phyloP scores from a whole-genome alignment of 2,113 vertebrate species.

The Ictidomys tridecemlineatus region DNA sequence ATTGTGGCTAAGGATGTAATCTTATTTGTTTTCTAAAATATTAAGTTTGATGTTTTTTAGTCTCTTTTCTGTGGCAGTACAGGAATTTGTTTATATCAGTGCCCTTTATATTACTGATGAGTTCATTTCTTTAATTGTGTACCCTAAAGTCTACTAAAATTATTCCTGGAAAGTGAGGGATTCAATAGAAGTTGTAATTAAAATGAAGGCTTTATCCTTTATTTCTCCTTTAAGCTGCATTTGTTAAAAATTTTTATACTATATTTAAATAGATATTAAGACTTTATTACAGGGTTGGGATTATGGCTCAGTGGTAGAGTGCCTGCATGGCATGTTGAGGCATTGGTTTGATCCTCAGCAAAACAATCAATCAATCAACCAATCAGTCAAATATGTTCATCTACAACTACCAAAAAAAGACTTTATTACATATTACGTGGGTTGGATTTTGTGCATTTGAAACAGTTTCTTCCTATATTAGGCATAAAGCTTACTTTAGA shows the following conservation, averaged over 20 bases:
- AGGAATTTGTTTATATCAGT: slow-evolving; percentile 25
- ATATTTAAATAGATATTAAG: neutral
- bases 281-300: no score
- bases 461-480: slow-evolving; percentile 64
- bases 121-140: slow-evolving; percentile 49
- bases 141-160: slow-evolving; percentile 60
- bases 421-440: slow-evolving; percentile 27
- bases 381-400: no score
- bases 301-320: no score
- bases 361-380: no score
- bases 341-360: no score
- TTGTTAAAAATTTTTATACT: neutral
- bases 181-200: slow-evolving; percentile 44
- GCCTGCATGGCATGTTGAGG: no score
- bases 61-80: neutral
- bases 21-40: slow-evolving; percentile 4
- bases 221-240: slow-evolving; percentile 23
- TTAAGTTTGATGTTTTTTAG: slow-evolving; percentile 4
- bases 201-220: slow-evolving; percentile 56
- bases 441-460: slow-evolving; percentile 30
- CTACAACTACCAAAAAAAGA: no score
- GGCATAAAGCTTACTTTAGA: slow-evolving; percentile 55
- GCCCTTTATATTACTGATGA: slow-evolving; percentile 50
- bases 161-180: slow-evolving; percentile 28
- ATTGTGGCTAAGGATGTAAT: slow-evolving; percentile 15